Evolutionary conservation across 1,140 invertebrate genomes (phyloP).

Genomic region (Plectus sambesii): DNA sequence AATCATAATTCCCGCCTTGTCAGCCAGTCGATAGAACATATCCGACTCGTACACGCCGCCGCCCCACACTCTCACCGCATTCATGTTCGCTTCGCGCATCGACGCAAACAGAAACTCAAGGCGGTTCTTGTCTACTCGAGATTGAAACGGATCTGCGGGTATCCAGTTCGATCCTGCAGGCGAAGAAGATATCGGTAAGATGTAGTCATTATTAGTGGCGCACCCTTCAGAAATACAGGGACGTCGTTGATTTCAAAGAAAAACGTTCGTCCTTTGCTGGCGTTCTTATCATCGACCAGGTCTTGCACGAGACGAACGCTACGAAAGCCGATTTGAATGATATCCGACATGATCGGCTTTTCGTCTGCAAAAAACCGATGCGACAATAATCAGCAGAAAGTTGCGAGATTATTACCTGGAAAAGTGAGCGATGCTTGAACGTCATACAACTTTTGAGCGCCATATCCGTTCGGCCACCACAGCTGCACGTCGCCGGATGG

Average conservation of each 20-base stretch:
- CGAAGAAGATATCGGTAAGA: background rate
- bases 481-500: slow-evolving; percentile 50
- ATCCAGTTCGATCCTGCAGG: slow-evolving; percentile 69
- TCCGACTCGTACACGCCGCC: slow-evolving; percentile 89
- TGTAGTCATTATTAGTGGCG: too few relatives aligned
- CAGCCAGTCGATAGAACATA: slow-evolving; percentile 67
- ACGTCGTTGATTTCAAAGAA: slow-evolving; percentile 75
- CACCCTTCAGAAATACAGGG: slow-evolving; percentile 83
- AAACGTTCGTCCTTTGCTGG: slow-evolving; percentile 61
- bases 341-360: too few relatives aligned
- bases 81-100: slow-evolving; percentile 69
- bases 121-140: slow-evolving; percentile 50
- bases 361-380: too few relatives aligned
- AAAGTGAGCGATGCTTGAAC: slow-evolving; percentile 4
- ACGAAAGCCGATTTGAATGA: slow-evolving; percentile 66
- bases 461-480: slow-evolving; percentile 95
- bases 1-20: slow-evolving; percentile 45
- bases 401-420: background rate
- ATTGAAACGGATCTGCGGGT: slow-evolving; percentile 65
- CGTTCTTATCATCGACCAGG: slow-evolving; percentile 48
- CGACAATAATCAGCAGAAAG: too few relatives aligned
- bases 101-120: slow-evolving; percentile 56
- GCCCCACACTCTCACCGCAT: slow-evolving; percentile 91
- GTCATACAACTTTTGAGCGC: slow-evolving; percentile 58
- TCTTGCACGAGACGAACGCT: slow-evolving; percentile 67